Evolutionary conservation across 2,797 vertebrate genomes (phyloP).

Genomic region (Sebastolobus altivelis): DNA sequence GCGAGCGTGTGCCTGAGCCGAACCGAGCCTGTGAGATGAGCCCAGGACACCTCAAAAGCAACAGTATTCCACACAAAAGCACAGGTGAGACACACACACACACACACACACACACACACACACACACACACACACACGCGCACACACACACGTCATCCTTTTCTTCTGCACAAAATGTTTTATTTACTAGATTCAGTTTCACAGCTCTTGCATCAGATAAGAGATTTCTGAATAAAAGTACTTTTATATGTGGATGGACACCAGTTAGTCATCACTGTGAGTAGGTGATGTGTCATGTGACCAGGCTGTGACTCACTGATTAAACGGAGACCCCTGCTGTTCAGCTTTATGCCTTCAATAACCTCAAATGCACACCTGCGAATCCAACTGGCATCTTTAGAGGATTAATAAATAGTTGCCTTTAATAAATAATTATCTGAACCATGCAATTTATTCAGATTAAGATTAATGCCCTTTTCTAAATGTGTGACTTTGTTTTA

Average conservation of each 20-base stretch:
- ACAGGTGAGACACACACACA: slow-evolving; percentile 84
- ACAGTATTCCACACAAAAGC: slow-evolving; percentile 83
- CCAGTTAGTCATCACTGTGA: slow-evolving; percentile 55
- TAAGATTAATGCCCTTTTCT: slow-evolving; percentile 3
- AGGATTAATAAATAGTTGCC: not conserved
- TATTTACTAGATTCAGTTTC: not conserved
- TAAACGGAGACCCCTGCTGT: slow-evolving; percentile 75
- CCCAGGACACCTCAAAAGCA: slow-evolving; percentile 77
- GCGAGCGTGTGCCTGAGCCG: slow-evolving; percentile 69
- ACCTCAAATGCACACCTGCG: slow-evolving; percentile 1
- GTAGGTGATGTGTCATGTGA: slow-evolving; percentile 49
- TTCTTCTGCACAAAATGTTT: not conserved
- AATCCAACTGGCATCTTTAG: slow-evolving; percentile 11
- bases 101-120: not conserved
- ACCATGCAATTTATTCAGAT: not conserved
- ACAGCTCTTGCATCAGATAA: not conserved
- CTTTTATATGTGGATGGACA: slow-evolving; percentile 20
- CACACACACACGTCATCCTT: not conserved
- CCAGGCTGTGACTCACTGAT: slow-evolving; percentile 35
- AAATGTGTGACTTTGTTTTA: slow-evolving; percentile 69
- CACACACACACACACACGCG: not conserved
- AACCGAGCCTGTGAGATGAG: slow-evolving; percentile 80
- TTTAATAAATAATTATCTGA: not conserved
- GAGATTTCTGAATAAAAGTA: slow-evolving; percentile 48
- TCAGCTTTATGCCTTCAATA: slow-evolving; percentile 37